Percentiles rank a stretch among this genome's conserved stretches.
These are phyloP conservation scores for Apamea anceps DNA, from an alignment of 2,888 invertebrate genomes.

Conservation along the genomic window DNA sequence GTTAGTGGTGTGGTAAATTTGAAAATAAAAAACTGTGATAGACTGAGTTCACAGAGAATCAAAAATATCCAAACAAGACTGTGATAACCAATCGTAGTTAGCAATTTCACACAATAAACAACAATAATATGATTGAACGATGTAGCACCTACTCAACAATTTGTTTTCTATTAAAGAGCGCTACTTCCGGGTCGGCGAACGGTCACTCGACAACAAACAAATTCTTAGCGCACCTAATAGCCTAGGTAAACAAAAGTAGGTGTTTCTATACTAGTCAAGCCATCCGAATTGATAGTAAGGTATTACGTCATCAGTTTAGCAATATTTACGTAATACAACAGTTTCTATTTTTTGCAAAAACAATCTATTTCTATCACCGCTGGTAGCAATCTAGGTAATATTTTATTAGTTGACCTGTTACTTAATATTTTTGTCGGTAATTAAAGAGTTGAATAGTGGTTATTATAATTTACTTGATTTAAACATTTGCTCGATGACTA, in stretches of 20 bases:
- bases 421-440: slow-evolving; percentile 28
- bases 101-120: slow-evolving; percentile 17
- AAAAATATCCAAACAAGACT: not conserved
- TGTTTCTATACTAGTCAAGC: slow-evolving; percentile 57
- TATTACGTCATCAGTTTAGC: slow-evolving; percentile 62
- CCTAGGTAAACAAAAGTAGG: slow-evolving; percentile 68
- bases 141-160: slow-evolving; percentile 21
- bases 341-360: slow-evolving; percentile 60
- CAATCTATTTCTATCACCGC: slow-evolving; percentile 47
- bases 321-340: slow-evolving; percentile 65
- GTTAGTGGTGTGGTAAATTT: not conserved
- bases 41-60: too few species aligned
- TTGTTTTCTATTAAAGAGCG: slow-evolving; percentile 42
- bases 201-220: slow-evolving; percentile 55
- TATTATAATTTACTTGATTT: slow-evolving; percentile 8
- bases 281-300: slow-evolving; percentile 59
- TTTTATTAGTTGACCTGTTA: slow-evolving; percentile 40
- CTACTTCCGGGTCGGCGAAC: slow-evolving; percentile 66
- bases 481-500: not conserved
- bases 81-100: not conserved
- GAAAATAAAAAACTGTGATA: not conserved
- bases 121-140: slow-evolving; percentile 18
- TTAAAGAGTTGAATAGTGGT: slow-evolving; percentile 2
- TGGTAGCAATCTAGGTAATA: slow-evolving; percentile 14
- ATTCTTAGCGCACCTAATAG: slow-evolving; percentile 70